Evolutionary conservation across 2,797 vertebrate genomes (phyloP).

Genomic region (Mormyrops boulengeri): DNA sequence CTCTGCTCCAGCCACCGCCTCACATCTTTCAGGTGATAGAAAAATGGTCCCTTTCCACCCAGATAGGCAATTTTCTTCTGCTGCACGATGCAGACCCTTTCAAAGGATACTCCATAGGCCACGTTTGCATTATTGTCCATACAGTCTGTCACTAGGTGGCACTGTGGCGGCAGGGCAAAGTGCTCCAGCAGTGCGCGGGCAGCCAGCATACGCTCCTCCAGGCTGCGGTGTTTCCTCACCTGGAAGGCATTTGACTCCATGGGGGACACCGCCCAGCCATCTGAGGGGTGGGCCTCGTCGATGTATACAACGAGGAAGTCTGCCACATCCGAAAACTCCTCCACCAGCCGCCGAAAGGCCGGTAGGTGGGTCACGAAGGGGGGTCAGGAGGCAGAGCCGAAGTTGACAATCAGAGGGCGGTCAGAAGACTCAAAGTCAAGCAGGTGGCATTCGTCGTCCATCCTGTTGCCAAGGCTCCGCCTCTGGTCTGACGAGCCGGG

Average conservation of each 20-base stretch:
- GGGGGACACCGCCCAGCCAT: slow-evolving; percentile 86
- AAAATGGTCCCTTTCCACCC: slow-evolving; percentile 92
- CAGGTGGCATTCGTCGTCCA: slow-evolving; percentile 68
- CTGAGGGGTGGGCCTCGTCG: slow-evolving; percentile 93
- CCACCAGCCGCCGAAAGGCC: slow-evolving; percentile 85
- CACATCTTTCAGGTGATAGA: slow-evolving; percentile 85
- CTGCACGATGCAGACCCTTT: slow-evolving; percentile 90
- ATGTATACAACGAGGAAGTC: slow-evolving; percentile 98
- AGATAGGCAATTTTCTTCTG: slow-evolving; percentile 86
- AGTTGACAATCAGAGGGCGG: slow-evolving; percentile 92
- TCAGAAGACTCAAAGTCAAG: slow-evolving; percentile 85
- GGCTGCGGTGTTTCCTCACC: slow-evolving; percentile 80
- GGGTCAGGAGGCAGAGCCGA: slow-evolving; percentile 96
- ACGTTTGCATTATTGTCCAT: slow-evolving; percentile 97
- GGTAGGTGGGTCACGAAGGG: slow-evolving; percentile 91
- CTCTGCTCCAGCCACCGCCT: slow-evolving; percentile 83
- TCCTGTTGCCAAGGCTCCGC: slow-evolving; percentile 39
- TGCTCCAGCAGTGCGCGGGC: slow-evolving; percentile 77
- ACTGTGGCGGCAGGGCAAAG: slow-evolving; percentile 84
- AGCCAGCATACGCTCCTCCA: slow-evolving; percentile 84
- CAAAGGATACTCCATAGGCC: slow-evolving; percentile 89
- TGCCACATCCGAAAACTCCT: slow-evolving; percentile 86
- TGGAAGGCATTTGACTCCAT: slow-evolving; percentile 74
- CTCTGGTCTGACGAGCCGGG: slow-evolving; percentile 44
- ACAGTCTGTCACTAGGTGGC: slow-evolving; percentile 85